Evolutionary conservation across 2,113 vertebrate genomes (phyloP), one percentile per base, ranked within the genome.

Genomic region (Cervus canadensis): DNA sequence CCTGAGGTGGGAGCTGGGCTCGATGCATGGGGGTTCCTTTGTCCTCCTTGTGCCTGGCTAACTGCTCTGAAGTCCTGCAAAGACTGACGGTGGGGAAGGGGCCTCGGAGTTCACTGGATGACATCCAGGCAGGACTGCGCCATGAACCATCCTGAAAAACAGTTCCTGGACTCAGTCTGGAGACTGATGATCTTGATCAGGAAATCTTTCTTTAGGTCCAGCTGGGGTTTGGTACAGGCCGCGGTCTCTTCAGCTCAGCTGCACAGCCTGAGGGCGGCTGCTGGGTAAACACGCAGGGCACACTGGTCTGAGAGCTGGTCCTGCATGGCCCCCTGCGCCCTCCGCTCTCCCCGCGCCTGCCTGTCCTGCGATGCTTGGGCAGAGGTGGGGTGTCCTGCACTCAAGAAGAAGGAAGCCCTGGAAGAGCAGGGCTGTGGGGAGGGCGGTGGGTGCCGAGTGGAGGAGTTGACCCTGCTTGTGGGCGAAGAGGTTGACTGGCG

Each of bases 311-410:
- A 85, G 85, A 64, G 19, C 26, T 0, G 0, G 95, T 93, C 78
- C 92, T 97, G 79, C 97, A 94, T 97, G 94, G 95, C 95, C 85
- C 30, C 48, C 45, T 3, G 67, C 45, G 14, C 16, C 7, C 56
- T 93, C 25, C 89, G 89, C 79, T 97, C 57, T 98, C 92, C 95
- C 89, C 36, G 94, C 98, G 2, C 92, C 92, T 97, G 93, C 48
- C 48, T 9, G 2, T 97, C 74, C 0, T 59, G 67, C 93, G 60
- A 2, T 88, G 0, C 57, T 21, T 10, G 10, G 40, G 19, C 56
- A 86, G 85, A 95, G 28, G 9, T 33, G 25, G 59, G 21, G 48
- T 59, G 0, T 13, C 82, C 81, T 71, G n/a, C 82, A 71, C 40
- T 13, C 10, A 1, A 64, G 59, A 23, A 87, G 52, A 59, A 45